Percentiles rank a stretch among this genome's conserved stretches.
phyloP scores from a whole-genome alignment of 2,888 invertebrate genomes.

The Artemia sp. region DNA sequence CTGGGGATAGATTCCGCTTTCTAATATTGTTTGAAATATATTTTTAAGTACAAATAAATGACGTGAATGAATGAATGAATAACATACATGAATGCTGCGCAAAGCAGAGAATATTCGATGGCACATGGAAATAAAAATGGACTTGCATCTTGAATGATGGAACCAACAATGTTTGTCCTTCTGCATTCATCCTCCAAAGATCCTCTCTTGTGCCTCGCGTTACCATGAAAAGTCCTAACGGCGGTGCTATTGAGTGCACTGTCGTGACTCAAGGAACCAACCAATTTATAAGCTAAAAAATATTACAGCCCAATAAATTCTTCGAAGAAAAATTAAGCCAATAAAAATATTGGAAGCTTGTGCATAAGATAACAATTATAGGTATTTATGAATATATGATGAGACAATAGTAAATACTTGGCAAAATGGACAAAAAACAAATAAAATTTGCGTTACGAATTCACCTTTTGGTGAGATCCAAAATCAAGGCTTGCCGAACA shows the following conservation, averaged over 20 bases:
- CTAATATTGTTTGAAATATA: no score
- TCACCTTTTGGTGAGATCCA: no score
- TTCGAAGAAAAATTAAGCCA: no score
- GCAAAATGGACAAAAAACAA: no score
- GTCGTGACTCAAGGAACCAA: constrained; percentile 9
- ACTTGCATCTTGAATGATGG: constrained; percentile 70
- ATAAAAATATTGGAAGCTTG: no score
- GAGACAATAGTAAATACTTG: no score
- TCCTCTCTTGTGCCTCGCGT: constrained; percentile 18
- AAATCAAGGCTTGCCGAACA: no score
- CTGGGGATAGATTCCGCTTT: no score
- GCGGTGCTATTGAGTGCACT: not conserved
- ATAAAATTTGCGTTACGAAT: no score
- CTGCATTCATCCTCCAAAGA: constrained; percentile 47
- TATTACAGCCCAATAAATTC: not conserved
- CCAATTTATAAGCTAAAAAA: constrained; percentile 1
- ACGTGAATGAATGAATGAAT: constrained; percentile 42
- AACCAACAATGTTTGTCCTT: constrained; percentile 72
- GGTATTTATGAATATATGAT: no score
- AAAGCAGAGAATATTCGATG: constrained; percentile 88
- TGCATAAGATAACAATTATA: no score
- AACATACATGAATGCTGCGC: constrained; percentile 85
- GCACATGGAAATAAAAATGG: constrained; percentile 87
- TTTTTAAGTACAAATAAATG: no score
- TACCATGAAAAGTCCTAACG: not conserved